Conservation (phyloP, 2,113 vertebrate genomes). For the Hypocryptadius cinnamomeus region DNA sequence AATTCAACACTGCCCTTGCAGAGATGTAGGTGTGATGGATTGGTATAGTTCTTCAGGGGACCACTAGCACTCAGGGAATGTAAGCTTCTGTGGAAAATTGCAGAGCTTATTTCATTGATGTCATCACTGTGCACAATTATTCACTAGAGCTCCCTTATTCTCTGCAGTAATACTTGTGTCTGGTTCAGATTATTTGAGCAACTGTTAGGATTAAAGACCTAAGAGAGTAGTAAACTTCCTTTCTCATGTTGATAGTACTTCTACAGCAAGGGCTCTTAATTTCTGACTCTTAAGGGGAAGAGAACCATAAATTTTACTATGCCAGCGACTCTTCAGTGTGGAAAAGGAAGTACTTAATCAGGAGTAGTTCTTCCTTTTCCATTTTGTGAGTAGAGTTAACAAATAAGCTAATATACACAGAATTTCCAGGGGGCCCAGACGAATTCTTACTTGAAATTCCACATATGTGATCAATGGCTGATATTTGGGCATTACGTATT, state of each 20-base stretch:
- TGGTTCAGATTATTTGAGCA: background rate
- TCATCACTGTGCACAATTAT: background rate
- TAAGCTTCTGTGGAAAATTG: background rate
- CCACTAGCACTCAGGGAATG: background rate
- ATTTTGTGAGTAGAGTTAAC: background rate
- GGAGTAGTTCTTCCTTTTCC: background rate
- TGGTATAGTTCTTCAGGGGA: background rate
- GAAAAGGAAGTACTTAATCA: conserved; percentile 18
- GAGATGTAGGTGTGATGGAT: background rate
- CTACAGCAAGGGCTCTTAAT: background rate
- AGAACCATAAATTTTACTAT: background rate
- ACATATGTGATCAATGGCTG: background rate
- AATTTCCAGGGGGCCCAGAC: background rate
- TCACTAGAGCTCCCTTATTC: background rate
- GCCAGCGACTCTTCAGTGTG: background rate
- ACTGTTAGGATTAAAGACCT: background rate
- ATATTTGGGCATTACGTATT: background rate
- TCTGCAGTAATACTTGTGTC: background rate
- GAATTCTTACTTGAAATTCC: background rate
- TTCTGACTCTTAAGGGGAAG: background rate
- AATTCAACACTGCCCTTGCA: background rate
- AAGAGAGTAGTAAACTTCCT: background rate
- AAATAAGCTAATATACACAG: background rate
- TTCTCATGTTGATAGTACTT: background rate
- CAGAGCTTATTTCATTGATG: background rate